These are phyloP conservation scores for Protomyctophum bolini DNA, from an alignment of 2,113 vertebrate species.

Conservation along the genomic window DNA sequence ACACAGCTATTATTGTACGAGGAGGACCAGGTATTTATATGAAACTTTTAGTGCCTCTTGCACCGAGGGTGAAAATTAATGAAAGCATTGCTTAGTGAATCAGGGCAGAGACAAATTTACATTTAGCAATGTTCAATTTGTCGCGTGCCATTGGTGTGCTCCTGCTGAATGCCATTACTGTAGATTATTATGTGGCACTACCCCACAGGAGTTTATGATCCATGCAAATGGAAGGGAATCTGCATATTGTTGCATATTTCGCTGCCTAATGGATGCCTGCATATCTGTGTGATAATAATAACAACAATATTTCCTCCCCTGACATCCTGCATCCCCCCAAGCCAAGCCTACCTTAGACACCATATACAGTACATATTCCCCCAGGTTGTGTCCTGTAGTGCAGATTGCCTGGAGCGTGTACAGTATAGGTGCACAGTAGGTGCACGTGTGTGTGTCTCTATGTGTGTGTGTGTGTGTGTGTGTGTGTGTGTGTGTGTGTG, in stretches of 20 bases:
- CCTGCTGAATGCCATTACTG: conserved; percentile 55
- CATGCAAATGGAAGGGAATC: conserved; percentile 77
- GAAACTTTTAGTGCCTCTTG: conserved; percentile 45
- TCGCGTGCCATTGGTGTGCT: conserved; percentile 46
- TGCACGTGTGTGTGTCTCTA: no score
- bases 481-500: no score
- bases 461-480: no score
- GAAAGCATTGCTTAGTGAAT: conserved; percentile 69
- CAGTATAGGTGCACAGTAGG: not conserved
- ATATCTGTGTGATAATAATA: conserved; percentile 55
- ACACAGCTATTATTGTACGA: conserved; percentile 26
- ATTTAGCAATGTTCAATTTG: conserved; percentile 70
- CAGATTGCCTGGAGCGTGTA: conserved; percentile 6
- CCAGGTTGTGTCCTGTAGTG: conserved; percentile 10
- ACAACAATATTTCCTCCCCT: conserved; percentile 46
- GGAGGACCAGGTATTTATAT: conserved; percentile 24
- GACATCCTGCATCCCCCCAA: conserved; percentile 2
- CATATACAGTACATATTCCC: conserved; percentile 37
- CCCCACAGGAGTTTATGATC: conserved; percentile 79
- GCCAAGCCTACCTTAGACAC: conserved; percentile 49
- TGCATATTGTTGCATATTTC: conserved; percentile 76
- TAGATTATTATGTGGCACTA: conserved; percentile 69
- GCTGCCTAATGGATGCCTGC: conserved; percentile 76
- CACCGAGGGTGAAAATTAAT: conserved; percentile 71
- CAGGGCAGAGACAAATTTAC: conserved; percentile 71